Evolutionary conservation across 2,113 vertebrate species (phyloP).

Genomic region (Phrynocephalus versicolor): DNA sequence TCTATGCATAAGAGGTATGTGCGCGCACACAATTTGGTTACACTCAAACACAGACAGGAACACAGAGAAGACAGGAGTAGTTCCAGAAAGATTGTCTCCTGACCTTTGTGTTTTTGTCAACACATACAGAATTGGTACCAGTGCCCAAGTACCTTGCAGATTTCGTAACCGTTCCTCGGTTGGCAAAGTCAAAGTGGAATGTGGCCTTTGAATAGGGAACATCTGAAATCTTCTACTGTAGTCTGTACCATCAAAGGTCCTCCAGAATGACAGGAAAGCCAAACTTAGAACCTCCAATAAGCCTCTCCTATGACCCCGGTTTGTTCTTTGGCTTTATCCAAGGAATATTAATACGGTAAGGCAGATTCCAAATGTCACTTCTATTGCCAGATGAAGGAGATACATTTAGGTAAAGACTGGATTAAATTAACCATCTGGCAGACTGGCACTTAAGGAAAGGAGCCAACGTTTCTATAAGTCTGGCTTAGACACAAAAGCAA

Average conservation of each 20-base stretch:
- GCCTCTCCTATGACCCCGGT: neutral
- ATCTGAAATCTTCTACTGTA: too few relatives aligned
- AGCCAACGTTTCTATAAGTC: neutral
- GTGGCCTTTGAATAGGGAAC: neutral
- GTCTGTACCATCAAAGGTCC: neutral
- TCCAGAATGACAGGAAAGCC: neutral
- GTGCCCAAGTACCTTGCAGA: too few relatives aligned
- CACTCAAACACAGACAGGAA: too few relatives aligned
- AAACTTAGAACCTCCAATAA: neutral
- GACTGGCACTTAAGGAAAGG: neutral
- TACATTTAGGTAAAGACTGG: neutral
- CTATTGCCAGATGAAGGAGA: neutral
- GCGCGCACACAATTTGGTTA: too few relatives aligned
- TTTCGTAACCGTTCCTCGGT: neutral
- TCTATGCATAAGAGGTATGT: too few relatives aligned
- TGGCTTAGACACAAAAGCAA: neutral
- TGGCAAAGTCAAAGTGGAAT: neutral
- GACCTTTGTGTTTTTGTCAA: too few relatives aligned
- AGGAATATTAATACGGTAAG: too few relatives aligned
- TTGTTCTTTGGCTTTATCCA: neutral
- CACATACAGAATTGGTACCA: too few relatives aligned
- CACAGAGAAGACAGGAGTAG: too few relatives aligned
- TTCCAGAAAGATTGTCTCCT: too few relatives aligned
- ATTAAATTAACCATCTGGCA: neutral
- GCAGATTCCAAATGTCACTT: slow-evolving; percentile 3